phyloP scores from a whole-genome alignment of 1,140 invertebrate genomes.

The Agrilus planipennis region DNA sequence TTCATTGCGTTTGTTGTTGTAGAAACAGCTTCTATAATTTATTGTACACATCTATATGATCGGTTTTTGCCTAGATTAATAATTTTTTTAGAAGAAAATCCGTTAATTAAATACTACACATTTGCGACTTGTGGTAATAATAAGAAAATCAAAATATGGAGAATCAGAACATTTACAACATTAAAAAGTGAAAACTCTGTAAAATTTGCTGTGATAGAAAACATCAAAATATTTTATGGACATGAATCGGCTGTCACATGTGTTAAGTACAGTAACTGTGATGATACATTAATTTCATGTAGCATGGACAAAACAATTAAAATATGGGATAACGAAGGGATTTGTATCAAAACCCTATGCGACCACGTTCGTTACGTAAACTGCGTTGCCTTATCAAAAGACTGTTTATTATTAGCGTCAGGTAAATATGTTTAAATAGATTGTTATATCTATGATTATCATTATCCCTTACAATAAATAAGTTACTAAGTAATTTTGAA shows the following conservation, averaged over 20 bases:
- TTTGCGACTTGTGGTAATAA: slow-evolving; percentile 61
- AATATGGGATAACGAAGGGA: slow-evolving; percentile 49
- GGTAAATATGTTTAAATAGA: slow-evolving; percentile 33
- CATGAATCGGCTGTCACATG: slow-evolving; percentile 44
- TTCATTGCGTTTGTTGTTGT: no score
- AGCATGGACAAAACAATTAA: slow-evolving; percentile 58
- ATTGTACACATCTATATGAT: no score
- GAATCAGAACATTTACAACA: slow-evolving; percentile 36
- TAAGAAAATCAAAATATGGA: slow-evolving; percentile 62
- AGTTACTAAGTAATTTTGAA: no score
- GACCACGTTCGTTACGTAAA: slow-evolving; percentile 61
- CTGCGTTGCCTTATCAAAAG: slow-evolving; percentile 54
- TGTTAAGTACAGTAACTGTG: slow-evolving; percentile 48
- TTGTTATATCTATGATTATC: background rate
- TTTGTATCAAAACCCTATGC: slow-evolving; percentile 35
- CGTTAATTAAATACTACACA: slow-evolving; percentile 40
- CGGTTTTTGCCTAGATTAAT: no score
- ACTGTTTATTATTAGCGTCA: slow-evolving; percentile 50
- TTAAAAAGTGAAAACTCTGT: slow-evolving; percentile 19
- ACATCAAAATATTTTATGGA: slow-evolving; percentile 23
- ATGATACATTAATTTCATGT: slow-evolving; percentile 48
- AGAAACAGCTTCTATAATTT: no score
- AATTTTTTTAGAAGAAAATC: slow-evolving; percentile 31
- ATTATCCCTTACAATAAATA: background rate
- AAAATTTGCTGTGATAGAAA: slow-evolving; percentile 19